phyloP scores from a whole-genome alignment of 2,113 vertebrate genomes.

The Eudyptes chrysolophus region DNA sequence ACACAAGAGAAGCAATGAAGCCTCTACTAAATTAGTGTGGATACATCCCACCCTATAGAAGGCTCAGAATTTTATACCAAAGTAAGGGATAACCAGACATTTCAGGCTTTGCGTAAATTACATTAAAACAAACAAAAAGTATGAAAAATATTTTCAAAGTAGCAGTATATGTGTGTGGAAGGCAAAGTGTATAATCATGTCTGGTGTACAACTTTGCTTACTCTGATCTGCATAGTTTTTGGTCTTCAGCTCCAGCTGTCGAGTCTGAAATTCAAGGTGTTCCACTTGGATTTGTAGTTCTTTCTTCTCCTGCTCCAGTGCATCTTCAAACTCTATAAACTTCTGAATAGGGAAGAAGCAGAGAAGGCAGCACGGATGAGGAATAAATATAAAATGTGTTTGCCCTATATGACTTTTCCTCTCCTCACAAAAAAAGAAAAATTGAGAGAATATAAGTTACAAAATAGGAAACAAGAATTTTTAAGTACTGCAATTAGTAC shows the following conservation, averaged over 20 bases:
- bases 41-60: not conserved
- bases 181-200: not conserved
- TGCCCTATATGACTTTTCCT: not conserved
- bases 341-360: conserved; percentile 76
- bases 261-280: conserved; percentile 89
- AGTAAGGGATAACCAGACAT: not conserved
- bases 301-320: conserved; percentile 96
- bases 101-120: not conserved
- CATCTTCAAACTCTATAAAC: conserved; percentile 98
- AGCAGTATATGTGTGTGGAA: not conserved
- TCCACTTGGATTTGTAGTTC: conserved; percentile 94
- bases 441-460: not conserved
- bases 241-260: conserved; percentile 93
- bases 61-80: not conserved
- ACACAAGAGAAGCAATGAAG: not conserved
- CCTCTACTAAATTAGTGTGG: not conserved
- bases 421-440: not conserved
- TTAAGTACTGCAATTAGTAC: not conserved
- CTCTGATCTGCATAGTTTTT: conserved; percentile 96
- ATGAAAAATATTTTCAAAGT: not conserved
- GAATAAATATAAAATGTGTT: not conserved
- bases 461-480: not conserved
- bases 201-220: conserved; percentile 63
- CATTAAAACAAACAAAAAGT: not conserved
- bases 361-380: not conserved